Percentiles rank a stretch among this genome's conserved stretches.
phyloP scores from a whole-genome alignment of 2,113 vertebrate genomes.

The Rana temporaria region DNA sequence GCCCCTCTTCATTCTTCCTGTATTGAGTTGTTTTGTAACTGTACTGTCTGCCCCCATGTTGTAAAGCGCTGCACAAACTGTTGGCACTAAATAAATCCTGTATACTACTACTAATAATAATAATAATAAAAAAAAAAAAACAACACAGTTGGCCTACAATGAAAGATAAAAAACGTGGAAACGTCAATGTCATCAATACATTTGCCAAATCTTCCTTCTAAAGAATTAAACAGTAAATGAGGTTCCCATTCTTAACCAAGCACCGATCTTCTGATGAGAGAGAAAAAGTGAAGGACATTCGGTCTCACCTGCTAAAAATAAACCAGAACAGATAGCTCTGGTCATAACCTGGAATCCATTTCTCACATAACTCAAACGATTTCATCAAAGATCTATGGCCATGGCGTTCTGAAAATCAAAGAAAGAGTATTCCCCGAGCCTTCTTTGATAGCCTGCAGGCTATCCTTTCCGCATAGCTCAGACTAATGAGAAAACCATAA shows the following conservation, averaged over 20 bases:
- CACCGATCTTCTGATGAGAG: background rate
- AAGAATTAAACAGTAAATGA: background rate
- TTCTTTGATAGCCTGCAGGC: slow-evolving; percentile 32
- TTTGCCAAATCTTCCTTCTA: too few species aligned
- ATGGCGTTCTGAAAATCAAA: slow-evolving; percentile 27
- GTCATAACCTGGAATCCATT: slow-evolving; percentile 43
- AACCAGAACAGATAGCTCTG: slow-evolving; percentile 20
- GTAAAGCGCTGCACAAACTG: too few species aligned
- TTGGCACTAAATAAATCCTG: too few species aligned
- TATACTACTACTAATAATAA: too few species aligned
- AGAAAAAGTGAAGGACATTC: slow-evolving; percentile 15
- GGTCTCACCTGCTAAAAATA: slow-evolving; percentile 28
- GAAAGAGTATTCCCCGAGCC: slow-evolving; percentile 28
- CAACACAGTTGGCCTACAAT: too few species aligned
- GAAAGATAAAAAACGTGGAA: too few species aligned
- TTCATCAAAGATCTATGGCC: slow-evolving; percentile 34
- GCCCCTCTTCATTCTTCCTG: too few species aligned
- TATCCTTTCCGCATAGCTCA: slow-evolving; percentile 18
- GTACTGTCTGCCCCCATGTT: too few species aligned
- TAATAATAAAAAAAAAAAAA: too few species aligned
- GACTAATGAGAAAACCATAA: slow-evolving; percentile 26
- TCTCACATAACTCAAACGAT: slow-evolving; percentile 34
- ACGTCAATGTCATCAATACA: too few species aligned
- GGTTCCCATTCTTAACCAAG: background rate
- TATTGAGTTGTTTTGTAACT: too few species aligned